Evolutionary conservation across 2,113 vertebrate genomes (phyloP).

Genomic region (Neomonachus schauinslandi): DNA sequence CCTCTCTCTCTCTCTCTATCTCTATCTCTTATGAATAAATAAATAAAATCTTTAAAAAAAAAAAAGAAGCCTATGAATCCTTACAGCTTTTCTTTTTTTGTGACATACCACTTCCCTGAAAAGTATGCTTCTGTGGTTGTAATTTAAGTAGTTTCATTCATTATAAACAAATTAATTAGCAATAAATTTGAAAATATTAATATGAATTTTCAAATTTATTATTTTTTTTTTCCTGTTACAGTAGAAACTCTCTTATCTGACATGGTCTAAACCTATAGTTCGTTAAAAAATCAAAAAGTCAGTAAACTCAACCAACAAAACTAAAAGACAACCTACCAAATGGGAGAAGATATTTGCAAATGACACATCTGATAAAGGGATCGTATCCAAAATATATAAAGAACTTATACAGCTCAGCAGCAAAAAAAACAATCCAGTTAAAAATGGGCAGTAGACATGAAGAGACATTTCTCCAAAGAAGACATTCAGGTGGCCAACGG

Average conservation of each 20-base stretch:
- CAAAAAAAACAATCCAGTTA: background rate
- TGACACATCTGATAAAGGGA: background rate
- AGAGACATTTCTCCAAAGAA: background rate
- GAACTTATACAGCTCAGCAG: background rate
- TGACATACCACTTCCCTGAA: background rate
- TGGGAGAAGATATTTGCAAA: background rate
- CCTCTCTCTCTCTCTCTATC: too few species aligned
- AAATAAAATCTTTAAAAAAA: too few species aligned
- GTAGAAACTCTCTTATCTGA: background rate
- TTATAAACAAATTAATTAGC: slow-evolving; percentile 5
- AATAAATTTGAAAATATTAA: slow-evolving; percentile 42
- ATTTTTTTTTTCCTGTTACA: background rate
- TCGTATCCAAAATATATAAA: background rate
- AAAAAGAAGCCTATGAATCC: background rate
- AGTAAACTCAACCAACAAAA: background rate
- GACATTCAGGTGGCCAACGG: background rate
- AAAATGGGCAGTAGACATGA: background rate
- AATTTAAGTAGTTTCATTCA: slow-evolving; percentile 30
- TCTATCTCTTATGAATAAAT: too few species aligned
- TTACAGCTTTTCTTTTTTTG: background rate
- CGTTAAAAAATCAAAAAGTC: slow-evolving; percentile 16
- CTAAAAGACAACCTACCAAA: background rate
- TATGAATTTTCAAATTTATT: slow-evolving; percentile 5
- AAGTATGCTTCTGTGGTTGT: background rate
- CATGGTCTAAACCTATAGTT: background rate